phyloP scores from a whole-genome alignment of 2,888 invertebrate species.

The Pristionchus exspectatus region DNA sequence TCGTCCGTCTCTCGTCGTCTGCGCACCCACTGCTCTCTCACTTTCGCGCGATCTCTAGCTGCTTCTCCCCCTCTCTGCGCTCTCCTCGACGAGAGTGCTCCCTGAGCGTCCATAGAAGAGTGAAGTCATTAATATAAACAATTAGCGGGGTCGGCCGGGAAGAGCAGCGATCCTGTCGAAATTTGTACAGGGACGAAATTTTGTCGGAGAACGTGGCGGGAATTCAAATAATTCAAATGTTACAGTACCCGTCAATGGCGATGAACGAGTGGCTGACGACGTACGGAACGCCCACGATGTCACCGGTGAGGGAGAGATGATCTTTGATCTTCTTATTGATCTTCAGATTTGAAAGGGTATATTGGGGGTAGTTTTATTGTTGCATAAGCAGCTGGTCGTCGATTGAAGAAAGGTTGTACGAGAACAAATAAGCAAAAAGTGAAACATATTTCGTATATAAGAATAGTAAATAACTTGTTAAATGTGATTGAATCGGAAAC shows the following conservation, averaged over 20 bases:
- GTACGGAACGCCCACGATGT: background rate
- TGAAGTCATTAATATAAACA: conserved; percentile 53
- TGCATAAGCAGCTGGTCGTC: too few species aligned
- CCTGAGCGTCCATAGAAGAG: background rate
- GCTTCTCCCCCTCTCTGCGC: background rate
- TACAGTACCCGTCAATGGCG: conserved; percentile 43
- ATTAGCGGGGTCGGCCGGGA: background rate
- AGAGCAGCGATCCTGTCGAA: conserved; percentile 4
- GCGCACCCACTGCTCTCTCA: background rate
- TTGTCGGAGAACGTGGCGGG: background rate
- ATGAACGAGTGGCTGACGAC: conserved; percentile 39
- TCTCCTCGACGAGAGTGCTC: conserved; percentile 40
- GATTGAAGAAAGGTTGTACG: too few species aligned
- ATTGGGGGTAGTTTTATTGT: too few species aligned
- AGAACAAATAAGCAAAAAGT: too few species aligned
- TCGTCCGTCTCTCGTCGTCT: conserved; percentile 5
- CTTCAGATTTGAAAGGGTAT: background rate
- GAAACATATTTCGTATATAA: too few species aligned
- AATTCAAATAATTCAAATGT: background rate
- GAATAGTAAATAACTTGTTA: too few species aligned
- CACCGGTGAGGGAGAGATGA: conserved; percentile 3
- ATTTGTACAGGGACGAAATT: conserved; percentile 3
- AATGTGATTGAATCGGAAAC: too few species aligned
- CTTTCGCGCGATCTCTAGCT: background rate
- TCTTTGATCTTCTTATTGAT: background rate